Evolutionary conservation across 2,113 vertebrate species (phyloP), one percentile per base, ranked within the genome.

Genomic region (Oryzias melastigma): DNA sequence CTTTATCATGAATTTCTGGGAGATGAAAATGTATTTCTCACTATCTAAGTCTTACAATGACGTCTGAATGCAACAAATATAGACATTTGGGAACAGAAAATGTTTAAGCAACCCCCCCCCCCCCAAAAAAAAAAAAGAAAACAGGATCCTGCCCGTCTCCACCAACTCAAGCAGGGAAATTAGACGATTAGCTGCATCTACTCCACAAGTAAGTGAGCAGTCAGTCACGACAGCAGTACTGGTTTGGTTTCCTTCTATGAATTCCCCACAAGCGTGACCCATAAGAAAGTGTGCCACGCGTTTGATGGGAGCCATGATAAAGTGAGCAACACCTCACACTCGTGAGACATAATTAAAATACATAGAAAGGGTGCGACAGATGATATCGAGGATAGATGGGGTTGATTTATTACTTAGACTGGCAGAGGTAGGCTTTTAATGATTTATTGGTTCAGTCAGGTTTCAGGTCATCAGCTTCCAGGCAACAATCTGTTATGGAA

Each of bases 351-450:
- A 70, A 57, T 81, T 75, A 72, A 81, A 86, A 72, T 72, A 79
- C 65, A 73, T 14, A 68, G 74, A 59, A 61, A 68, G 61, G 64
- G 65, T 67, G 65, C 45, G 64, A 63, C 58, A 60, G 66, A 58
- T 78, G 73, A 80, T 86, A 80, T 84, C 70, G 35, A 29, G 44
- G 45, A 59, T 56, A 60, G 71, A 52, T 65, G 57, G 8, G 20
- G 76, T 81, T 90, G 89, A 92, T 91, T 90, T 91, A 91, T 92
- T 77, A 65, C 65, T 68, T 63, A 73, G 81, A 88, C 83, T 84
- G 68, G 72, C 57, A 44, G 78, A 78, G 82, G 75, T 78, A 85
- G 80, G 81, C 75, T 87, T 88, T 87, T 89, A 89, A 88, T 87
- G 87, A 91, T 90, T 79, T 87, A 90, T 90, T 78, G 76, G 89